Evolutionary conservation across 1,140 invertebrate genomes (phyloP), one percentile per base, ranked within the genome.

Genomic region (Andrena cerasifolii): DNA sequence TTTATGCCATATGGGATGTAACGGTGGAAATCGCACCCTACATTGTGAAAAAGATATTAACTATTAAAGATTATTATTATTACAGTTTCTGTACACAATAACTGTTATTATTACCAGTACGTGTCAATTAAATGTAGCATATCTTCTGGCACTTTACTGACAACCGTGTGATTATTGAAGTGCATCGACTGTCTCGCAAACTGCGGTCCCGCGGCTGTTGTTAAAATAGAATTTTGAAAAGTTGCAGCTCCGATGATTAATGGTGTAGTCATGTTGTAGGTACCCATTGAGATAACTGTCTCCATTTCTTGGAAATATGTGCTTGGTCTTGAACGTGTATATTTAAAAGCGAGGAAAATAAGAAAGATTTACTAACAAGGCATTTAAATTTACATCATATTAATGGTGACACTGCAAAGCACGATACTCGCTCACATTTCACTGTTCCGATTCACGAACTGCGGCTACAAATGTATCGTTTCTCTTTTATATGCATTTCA

Each of bases 1-100:
- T 68, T 94, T 95, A 87, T 97, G 96, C 96, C 96, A 97, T 36
- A 97, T 86, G 40, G 96, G 95, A 90, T 96, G 95, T 92, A 97
- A 92, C 0, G 96, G 96, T 12, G 96, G 95, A 89, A 95, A 97
- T 86, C 95, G 95, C 77, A 94, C 80, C 83, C 83, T 85, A 33
- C 21, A 33, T 68, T 63, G 43, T 40, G 56, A 26, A 59, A 3
- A 59, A 62, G 36, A 28, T 36, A 58, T 58, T 62, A 14, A 24
- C 51, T 18, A 67, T 58, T 43, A 61, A 26, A 28, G 1, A 65
- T 43, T 16, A 5, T n/a, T n/a, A n/a, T n/a, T n/a, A n/a, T n/a
- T n/a, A 24, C 0, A 3, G 1, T 24, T 21, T 40, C 28, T n/a
- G 31, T 21, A 31, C 24, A 49, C 24, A 49, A 49, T 10, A 40